These are phyloP conservation scores for Pachydiplax longipennis DNA, from an alignment of 2,888 invertebrate species.

Conservation along the genomic window DNA sequence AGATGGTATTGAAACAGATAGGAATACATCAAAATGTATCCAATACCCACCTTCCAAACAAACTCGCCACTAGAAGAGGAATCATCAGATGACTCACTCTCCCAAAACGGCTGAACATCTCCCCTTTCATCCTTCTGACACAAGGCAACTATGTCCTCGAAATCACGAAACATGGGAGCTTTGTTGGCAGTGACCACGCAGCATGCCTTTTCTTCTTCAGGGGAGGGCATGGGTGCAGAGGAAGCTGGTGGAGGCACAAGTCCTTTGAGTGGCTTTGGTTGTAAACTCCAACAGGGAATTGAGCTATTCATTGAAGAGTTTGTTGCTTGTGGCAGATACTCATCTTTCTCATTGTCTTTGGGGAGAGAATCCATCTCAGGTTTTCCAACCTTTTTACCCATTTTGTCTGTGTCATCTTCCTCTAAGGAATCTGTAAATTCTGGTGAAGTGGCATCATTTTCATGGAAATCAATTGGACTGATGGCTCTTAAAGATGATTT, in stretches of 20 bases:
- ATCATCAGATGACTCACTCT: conserved; percentile 68
- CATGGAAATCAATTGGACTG: conserved; percentile 4
- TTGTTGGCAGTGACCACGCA: neutral
- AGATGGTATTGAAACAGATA: neutral
- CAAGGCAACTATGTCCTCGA: conserved; percentile 26
- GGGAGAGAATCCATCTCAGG: neutral
- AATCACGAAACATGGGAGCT: conserved; percentile 8
- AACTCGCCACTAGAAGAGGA: conserved; percentile 81
- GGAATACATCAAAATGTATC: neutral
- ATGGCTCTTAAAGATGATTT: conserved; percentile 58
- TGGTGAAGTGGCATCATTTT: conserved; percentile 29
- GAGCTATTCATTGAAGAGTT: neutral
- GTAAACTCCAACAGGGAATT: neutral
- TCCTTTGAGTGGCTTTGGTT: neutral
- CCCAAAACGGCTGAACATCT: conserved; percentile 68
- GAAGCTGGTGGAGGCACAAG: conserved; percentile 27
- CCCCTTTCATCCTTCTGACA: conserved; percentile 47
- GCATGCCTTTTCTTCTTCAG: conserved; percentile 57
- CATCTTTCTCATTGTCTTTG: neutral
- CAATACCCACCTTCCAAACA: conserved; percentile 73
- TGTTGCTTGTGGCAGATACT: neutral
- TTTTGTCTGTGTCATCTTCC: neutral
- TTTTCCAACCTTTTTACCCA: neutral
- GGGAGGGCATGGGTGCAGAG: conserved; percentile 59
- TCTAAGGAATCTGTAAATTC: conserved; percentile 19